These are phyloP conservation scores for Gallinago solitaria DNA, from an alignment of 2,797 vertebrate genomes.

Conservation along the genomic window DNA sequence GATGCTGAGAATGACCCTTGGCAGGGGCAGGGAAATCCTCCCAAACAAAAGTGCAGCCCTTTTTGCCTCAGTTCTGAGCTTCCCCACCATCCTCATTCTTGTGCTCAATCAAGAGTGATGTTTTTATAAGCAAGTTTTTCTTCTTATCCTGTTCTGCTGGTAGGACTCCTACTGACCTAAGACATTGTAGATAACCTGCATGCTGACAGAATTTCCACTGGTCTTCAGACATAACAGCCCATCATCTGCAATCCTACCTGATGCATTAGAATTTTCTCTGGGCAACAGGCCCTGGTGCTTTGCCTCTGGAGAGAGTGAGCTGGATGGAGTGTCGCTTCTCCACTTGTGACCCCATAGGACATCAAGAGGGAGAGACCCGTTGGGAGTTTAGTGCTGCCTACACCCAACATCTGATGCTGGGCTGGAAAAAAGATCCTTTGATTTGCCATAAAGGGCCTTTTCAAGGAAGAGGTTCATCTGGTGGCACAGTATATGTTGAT, in stretches of 20 bases:
- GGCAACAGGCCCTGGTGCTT: not conserved
- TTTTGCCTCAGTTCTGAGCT: not conserved
- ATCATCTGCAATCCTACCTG: not conserved
- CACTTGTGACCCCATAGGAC: not conserved
- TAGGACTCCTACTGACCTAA: not conserved
- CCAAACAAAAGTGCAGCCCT: not conserved
- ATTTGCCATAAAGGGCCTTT: not conserved
- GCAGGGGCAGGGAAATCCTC: not conserved
- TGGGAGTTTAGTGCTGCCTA: not conserved
- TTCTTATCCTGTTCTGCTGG: not conserved
- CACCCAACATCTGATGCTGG: not conserved
- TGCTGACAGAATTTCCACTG: not conserved
- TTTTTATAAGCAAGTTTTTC: not conserved
- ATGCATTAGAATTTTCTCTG: not conserved
- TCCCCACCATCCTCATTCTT: not conserved
- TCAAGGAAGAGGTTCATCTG: not conserved
- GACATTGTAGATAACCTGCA: not conserved
- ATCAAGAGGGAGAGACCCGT: not conserved
- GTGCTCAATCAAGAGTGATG: not conserved
- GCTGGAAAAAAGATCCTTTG: not conserved
- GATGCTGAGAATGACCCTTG: not conserved
- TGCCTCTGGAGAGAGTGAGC: not conserved
- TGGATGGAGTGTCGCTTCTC: not conserved
- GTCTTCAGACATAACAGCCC: not conserved
- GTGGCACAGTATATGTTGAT: not conserved